These are phyloP conservation scores for Mythimna impura DNA, from an alignment of 2,888 invertebrate genomes.

Conservation along the genomic window DNA sequence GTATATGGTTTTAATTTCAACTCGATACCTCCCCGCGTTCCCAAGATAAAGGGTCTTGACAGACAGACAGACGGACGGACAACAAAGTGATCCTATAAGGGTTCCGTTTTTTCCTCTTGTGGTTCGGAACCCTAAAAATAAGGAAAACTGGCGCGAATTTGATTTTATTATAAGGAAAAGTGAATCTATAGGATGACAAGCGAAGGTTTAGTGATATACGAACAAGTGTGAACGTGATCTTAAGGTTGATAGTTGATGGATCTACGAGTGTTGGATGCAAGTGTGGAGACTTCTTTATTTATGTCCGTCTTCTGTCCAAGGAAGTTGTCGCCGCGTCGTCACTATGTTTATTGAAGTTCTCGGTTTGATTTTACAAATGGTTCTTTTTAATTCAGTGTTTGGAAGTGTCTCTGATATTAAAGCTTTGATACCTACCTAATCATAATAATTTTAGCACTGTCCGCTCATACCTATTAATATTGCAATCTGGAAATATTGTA, in stretches of 20 bases:
- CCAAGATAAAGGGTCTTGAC: no score
- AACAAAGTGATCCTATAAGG: no score
- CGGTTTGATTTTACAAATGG: not conserved
- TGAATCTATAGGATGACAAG: constrained; percentile 32
- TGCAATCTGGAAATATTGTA: no score
- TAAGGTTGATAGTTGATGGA: constrained; percentile 40
- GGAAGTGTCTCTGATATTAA: no score
- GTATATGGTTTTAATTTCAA: no score
- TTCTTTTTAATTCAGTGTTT: no score
- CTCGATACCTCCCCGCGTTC: no score
- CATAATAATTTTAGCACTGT: no score
- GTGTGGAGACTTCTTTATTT: constrained; percentile 30
- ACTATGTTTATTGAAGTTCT: not conserved
- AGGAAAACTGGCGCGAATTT: constrained; percentile 13
- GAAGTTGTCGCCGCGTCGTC: not conserved
- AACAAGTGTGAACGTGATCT: constrained; percentile 12
- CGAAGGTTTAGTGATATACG: constrained; percentile 29
- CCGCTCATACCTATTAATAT: no score
- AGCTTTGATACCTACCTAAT: no score
- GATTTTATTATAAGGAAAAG: constrained; percentile 41
- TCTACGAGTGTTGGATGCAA: constrained; percentile 22
- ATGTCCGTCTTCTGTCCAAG: not conserved
- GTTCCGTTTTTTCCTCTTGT: no score
- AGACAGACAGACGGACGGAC: no score
- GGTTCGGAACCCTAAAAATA: not conserved